Base-by-base conservation (phyloP, 2,797 vertebrate species). In the Micropoecilia bifurca region DNA sequence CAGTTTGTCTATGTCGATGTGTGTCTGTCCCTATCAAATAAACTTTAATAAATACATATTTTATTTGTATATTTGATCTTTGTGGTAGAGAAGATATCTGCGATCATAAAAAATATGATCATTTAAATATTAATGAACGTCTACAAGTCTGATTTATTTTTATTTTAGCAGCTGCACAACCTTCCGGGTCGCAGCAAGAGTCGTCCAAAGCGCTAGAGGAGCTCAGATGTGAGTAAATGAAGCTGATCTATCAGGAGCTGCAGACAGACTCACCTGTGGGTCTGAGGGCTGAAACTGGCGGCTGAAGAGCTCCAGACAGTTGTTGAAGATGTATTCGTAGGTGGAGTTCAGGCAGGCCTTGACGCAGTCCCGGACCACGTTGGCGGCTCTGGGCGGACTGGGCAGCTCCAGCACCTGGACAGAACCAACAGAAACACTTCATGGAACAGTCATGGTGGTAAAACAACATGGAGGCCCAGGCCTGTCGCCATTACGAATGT, bases 251-350 rank as follows among this genome's bases (percentile, higher is more conserved):
- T 30, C 12, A 13, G 22, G 12, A 43, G 25, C 9, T 25, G 36
- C 36, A 25, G 7, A 46, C 28, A 39, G 3, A 39, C 1, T 96
- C 88, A 97, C 97, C 0, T 95, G 91, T 61, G 95, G 96, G 10
- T 61, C 73, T 0, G 91, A 79, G 3, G 96, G 87, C 87, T 98
- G 97, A 91, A 98, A 99, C 91, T 99, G 97, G 10, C 86, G 96
- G 92, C 96, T 98, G 91, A 99, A 99, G 47, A 99, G 95, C 83
- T 99, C 97, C 46, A 97, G 96, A 76, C 97, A 99, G 83, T 99
- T 99, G 95, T 98, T 99, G 95, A 99, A 99, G 95, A 99, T 99
- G 92, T 99, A 99, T 84, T 99, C 98, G 0, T 99, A 99, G 47
- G 98, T 99, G 80, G 98, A 99, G 91, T 99, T 99, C 85, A 99